Evolutionary conservation across 37 sponge, comb jelly and placozoan species (phyloP).

Genomic region (Corticium candelabrum): DNA sequence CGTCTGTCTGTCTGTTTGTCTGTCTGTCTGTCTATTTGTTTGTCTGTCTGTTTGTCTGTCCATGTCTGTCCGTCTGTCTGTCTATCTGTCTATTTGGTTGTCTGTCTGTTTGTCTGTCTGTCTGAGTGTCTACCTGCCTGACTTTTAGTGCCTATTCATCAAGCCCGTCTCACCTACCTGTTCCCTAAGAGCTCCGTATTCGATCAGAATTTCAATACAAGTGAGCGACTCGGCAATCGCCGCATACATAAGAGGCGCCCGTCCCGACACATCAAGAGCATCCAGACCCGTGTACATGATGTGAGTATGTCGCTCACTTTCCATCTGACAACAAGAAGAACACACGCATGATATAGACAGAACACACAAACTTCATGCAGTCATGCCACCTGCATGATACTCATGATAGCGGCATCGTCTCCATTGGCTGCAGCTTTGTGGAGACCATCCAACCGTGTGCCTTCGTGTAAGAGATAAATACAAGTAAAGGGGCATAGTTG

Average conservation of each 20-base stretch:
- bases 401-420: constrained; percentile 47
- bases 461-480: not conserved
- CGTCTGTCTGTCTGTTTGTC: too few relatives aligned
- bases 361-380: not conserved
- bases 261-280: constrained; percentile 50
- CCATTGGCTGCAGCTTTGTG: constrained; percentile 61
- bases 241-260: constrained; percentile 83
- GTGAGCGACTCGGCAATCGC: constrained; percentile 54
- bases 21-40: too few relatives aligned
- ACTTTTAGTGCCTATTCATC: not conserved
- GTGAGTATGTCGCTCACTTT: not conserved
- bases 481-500: too few relatives aligned
- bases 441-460: constrained; percentile 39
- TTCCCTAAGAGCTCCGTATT: constrained; percentile 62
- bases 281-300: constrained; percentile 27
- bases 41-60: too few relatives aligned
- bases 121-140: too few relatives aligned
- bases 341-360: not conserved
- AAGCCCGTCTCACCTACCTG: constrained; percentile 17
- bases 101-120: too few relatives aligned
- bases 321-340: not conserved
- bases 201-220: constrained; percentile 62
- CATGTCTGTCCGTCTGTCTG: too few relatives aligned
- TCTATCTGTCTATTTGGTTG: too few relatives aligned
- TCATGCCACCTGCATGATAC: constrained; percentile 36